Evolutionary conservation across 2,797 vertebrate genomes (phyloP).

Genomic region (Heterohyrax brucei): DNA sequence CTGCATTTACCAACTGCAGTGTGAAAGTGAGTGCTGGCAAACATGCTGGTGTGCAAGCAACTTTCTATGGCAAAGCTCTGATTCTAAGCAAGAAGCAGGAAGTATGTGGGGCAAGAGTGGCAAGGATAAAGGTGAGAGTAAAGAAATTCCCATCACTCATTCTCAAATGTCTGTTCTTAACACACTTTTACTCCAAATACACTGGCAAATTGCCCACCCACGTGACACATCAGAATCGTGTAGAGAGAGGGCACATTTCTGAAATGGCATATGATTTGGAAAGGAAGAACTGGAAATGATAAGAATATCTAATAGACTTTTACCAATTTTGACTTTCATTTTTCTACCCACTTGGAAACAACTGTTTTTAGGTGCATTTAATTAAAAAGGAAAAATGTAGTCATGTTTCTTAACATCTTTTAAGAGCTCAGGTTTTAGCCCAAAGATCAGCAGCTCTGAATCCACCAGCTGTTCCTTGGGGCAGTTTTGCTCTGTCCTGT

Average conservation of each 20-base stretch:
- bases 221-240: too few relatives aligned
- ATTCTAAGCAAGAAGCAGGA: background rate
- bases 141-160: background rate
- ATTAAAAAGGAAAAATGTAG: background rate
- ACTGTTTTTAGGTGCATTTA: background rate
- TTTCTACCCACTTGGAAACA: background rate
- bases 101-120: background rate
- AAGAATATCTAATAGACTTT: background rate
- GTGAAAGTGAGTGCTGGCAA: background rate
- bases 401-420: background rate
- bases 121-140: background rate
- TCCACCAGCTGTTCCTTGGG: too few relatives aligned
- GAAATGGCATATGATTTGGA: background rate
- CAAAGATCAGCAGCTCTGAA: too few relatives aligned
- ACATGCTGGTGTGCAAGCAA: too few relatives aligned
- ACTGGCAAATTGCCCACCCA: too few relatives aligned
- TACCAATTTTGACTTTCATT: slow-evolving; percentile 29
- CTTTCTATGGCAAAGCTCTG: too few relatives aligned
- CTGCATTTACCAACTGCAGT: background rate
- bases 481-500: too few relatives aligned
- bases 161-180: background rate
- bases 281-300: background rate
- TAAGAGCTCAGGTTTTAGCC: too few relatives aligned
- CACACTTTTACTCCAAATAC: too few relatives aligned
- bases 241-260: background rate